Evolutionary conservation across 2,113 vertebrate species (phyloP).

Genomic region (Lophius piscatorius): DNA sequence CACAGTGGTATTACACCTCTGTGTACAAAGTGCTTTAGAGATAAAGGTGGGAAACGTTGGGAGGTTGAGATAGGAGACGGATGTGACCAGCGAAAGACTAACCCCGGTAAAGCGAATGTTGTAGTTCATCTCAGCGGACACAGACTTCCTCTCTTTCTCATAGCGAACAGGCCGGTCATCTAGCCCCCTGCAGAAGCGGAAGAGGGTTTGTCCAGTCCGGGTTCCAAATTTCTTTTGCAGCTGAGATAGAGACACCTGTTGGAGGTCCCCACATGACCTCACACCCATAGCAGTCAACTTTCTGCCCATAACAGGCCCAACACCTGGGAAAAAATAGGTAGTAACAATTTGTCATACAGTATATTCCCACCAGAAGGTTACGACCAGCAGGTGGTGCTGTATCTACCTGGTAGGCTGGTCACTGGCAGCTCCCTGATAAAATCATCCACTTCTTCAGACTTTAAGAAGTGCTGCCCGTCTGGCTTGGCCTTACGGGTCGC

Average conservation of each 20-base stretch:
- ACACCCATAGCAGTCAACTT: conserved; percentile 89
- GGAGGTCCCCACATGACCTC: conserved; percentile 93
- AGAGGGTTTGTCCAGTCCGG: conserved; percentile 93
- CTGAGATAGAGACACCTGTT: conserved; percentile 88
- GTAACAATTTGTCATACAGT: neutral
- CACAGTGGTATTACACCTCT: too few relatives aligned
- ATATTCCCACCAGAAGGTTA: neutral
- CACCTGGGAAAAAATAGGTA: conserved; percentile 79
- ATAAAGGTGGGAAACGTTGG: neutral
- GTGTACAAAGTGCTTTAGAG: too few relatives aligned
- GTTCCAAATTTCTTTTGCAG: conserved; percentile 97
- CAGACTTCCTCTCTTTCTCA: conserved; percentile 94
- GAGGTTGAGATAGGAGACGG: neutral
- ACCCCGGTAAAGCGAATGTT: conserved; percentile 96
- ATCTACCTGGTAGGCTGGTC: conserved; percentile 90
- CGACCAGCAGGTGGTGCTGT: conserved; percentile 38
- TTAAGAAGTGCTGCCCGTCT: conserved; percentile 92
- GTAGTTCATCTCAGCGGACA: conserved; percentile 99
- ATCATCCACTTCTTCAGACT: conserved; percentile 93
- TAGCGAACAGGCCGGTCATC: conserved; percentile 93
- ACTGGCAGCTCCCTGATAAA: conserved; percentile 93
- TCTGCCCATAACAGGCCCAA: conserved; percentile 91
- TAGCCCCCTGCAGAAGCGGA: conserved; percentile 93
- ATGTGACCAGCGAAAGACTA: neutral
- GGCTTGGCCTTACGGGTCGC: conserved; percentile 96